Base-by-base conservation (phyloP, 1,140 invertebrate genomes). In the Cydia amplana region DNA sequence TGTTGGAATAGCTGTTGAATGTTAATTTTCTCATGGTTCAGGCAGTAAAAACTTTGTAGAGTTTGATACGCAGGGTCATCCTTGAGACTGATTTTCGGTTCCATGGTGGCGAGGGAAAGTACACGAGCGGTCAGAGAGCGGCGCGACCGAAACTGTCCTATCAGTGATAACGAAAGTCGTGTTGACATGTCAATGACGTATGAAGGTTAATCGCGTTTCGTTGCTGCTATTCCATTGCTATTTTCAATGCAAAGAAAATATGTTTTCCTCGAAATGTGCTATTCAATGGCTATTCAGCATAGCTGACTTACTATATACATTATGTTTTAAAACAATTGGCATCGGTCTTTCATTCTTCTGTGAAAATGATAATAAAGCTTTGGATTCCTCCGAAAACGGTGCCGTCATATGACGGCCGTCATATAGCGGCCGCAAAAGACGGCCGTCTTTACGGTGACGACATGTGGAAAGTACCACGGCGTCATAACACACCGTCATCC, bases 1-100 rank as follows among this genome's bases (percentile, higher is more conserved):
- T 95, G 89, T 78, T 95, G 92, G 81, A 98, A 98, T 70, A 98
- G 87, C 79, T 97, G 93, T 76, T 94, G 94, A 81, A 98, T 97
- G 80, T 97, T 95, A 6, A 98, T 94, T 81, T 96, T 95, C 2
- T 94, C 88, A 10, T 94, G 95, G 82, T 96, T 95, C 10, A 86
- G 85, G 75, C 95, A 91, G 83, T 95, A 97, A 90, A 95, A 96
- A 49, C 96, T 93, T 85, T 96, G 93, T 23, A 98, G 91, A 85
- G 96, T 95, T 82, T 94, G 93, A 93, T 94, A 98, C 23, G 94
- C 93, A 7, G 94, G 82, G 82, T 97, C 96, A 75, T 95, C 88
- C 46, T 93, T 95, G 73, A 97, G 83, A 79, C 83, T 91, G 36
- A 89, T 78, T 87, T 92, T 92, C 32, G 89, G 86, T 73, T 92